A percentile compares a stretch with the other conserved stretches of the same genome.
phyloP scores from a whole-genome alignment of 2,888 invertebrate species.

The Theretra japonica region DNA sequence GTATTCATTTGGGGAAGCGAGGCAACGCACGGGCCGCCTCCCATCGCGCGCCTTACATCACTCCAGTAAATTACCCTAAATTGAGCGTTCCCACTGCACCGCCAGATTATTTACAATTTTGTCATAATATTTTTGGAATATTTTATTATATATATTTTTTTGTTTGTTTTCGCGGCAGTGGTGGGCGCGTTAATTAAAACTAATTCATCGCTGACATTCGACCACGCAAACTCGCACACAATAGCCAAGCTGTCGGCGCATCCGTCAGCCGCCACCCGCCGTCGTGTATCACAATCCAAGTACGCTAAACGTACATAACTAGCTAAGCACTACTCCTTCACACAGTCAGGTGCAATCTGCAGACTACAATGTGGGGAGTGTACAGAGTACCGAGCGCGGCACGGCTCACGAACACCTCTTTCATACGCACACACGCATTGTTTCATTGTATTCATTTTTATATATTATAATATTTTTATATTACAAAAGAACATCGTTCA shows the following conservation, averaged over 20 bases:
- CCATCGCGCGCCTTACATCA: not conserved
- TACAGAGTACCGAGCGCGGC: not conserved
- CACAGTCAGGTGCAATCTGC: too few relatives aligned
- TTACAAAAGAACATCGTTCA: constrained; percentile 24
- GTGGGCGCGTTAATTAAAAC: constrained; percentile 11
- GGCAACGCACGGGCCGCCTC: not conserved
- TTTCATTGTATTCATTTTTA: constrained; percentile 8
- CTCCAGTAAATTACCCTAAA: not conserved
- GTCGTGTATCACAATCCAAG: constrained; percentile 1
- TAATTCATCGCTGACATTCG: not conserved
- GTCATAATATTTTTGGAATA: constrained; percentile 35
- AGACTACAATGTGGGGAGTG: not conserved
- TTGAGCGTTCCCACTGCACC: constrained; percentile 12
- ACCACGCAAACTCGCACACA: constrained; percentile 8
- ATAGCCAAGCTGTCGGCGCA: constrained; percentile 35
- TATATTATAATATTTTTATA: constrained; percentile 9
- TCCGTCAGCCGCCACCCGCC: constrained; percentile 21
- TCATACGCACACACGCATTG: not conserved
- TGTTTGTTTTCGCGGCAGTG: constrained; percentile 35
- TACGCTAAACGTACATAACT: not conserved
- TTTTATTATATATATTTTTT: constrained; percentile 33
- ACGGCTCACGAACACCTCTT: not conserved
- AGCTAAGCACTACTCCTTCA: constrained; percentile 1
- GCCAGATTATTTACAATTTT: constrained; percentile 44
- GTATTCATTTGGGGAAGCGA: too few relatives aligned